Evolutionary conservation across 2,113 vertebrate species (phyloP).

Genomic region (Trogon surrucura): DNA sequence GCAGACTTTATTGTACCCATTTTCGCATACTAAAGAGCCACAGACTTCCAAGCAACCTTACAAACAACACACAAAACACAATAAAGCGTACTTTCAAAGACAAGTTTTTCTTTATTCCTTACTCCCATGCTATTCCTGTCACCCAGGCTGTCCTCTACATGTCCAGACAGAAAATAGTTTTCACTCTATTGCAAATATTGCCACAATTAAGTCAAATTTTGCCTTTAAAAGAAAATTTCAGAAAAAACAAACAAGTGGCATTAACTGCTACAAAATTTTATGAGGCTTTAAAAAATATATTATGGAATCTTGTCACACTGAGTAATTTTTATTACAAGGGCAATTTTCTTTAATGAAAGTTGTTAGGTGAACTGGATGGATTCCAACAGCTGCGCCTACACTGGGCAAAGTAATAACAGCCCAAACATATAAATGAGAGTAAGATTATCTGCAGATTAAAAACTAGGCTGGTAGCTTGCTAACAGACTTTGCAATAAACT

Average conservation of each 20-base stretch:
- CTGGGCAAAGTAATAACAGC: neutral
- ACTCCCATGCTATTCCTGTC: neutral
- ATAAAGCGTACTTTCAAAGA: neutral
- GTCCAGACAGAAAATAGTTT: neutral
- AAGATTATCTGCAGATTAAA: slow-evolving; percentile 56
- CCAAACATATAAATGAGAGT: slow-evolving; percentile 30
- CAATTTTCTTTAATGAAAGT: slow-evolving; percentile 64
- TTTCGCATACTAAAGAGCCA: neutral
- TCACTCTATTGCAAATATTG: neutral
- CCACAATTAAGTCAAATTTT: slow-evolving; percentile 6
- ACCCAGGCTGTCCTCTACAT: neutral
- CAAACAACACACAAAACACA: neutral
- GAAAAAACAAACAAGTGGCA: neutral
- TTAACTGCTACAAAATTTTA: slow-evolving; percentile 48
- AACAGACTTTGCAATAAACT: slow-evolving; percentile 28
- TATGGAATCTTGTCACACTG: slow-evolving; percentile 49
- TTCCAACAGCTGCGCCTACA: slow-evolving; percentile 22
- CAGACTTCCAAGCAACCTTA: neutral
- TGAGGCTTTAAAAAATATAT: slow-evolving; percentile 46
- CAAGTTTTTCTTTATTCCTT: neutral
- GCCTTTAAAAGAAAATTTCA: slow-evolving; percentile 14
- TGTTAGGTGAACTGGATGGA: slow-evolving; percentile 57
- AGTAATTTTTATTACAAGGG: slow-evolving; percentile 63
- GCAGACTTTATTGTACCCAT: neutral
- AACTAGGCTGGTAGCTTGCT: slow-evolving; percentile 20